Evolutionary conservation across 2,888 invertebrate genomes (phyloP), one percentile per base, ranked within the genome.

Genomic region (Drosophila niveifrons): DNA sequence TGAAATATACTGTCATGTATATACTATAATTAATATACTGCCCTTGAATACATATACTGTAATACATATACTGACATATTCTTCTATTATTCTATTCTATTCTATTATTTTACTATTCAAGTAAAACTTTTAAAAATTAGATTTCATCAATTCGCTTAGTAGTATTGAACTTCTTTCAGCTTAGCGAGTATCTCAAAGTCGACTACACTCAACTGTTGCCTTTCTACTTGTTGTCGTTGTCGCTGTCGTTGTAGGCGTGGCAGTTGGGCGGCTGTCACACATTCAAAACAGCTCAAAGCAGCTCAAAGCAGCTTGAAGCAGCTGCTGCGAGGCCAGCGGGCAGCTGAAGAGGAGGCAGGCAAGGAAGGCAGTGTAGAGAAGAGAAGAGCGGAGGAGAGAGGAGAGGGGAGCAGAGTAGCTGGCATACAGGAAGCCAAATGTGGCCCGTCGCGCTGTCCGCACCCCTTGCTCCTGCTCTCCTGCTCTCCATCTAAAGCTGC

Each of bases 271-370:
- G 69, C 89, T 85, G 87, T 85, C 85, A 85, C 87, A 88, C 87
- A 85, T 85, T 88, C 79, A 88, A 85, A 85, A 80, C 89, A 87
- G 87, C 85, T 83, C 81, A 80, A 48, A 65, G 58, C 89, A 87
- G 87, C 85, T 83, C 81, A 80, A 48, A 65, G 58, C 28, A 48
- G 48, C 28, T 50, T 51, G 36, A 46, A 46, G 8, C 2, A 36
- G n/a, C 9, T n/a, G 55, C 0, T n/a, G 17, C 1, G 57, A 13
- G 44, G 28, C 17, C 17, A 4, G 4, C 13, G 9, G 17, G n/a
- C 13, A 41, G 39, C 4, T 18, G 4, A n/a, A n/a, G n/a, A n/a
- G n/a, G 18, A 4, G 23, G 23, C 10, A 3, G 18, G 13, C 17
- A 10, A 23, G 23, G 23, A 4, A 23, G 2, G 34, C 9, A 34